Conservation (phyloP, 2,797 vertebrate species). For the Balearica regulorum region DNA sequence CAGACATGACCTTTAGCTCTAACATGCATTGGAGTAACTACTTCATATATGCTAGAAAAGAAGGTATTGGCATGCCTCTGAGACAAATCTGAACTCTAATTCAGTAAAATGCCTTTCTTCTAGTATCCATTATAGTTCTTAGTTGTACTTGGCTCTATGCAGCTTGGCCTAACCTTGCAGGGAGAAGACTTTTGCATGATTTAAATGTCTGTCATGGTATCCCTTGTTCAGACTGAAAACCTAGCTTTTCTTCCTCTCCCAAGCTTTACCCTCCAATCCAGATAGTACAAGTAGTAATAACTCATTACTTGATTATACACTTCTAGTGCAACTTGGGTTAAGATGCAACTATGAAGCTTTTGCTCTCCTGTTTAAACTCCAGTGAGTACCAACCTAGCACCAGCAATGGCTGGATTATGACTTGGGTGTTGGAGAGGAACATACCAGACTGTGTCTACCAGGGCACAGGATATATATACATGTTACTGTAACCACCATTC, state of each 20-base stretch:
- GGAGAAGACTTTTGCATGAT: neutral
- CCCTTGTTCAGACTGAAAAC: neutral
- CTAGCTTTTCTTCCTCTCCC: neutral
- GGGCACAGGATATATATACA: neutral
- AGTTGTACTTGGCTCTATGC: neutral
- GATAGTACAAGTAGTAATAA: neutral
- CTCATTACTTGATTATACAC: neutral
- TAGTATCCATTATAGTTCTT: neutral
- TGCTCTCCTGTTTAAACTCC: neutral
- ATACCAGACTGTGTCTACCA: neutral
- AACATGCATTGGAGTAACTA: neutral
- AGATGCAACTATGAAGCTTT: neutral
- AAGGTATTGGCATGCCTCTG: neutral
- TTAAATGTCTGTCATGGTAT: neutral
- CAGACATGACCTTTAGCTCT: neutral
- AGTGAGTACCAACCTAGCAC: neutral
- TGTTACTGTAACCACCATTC: neutral
- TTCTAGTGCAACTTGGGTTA: neutral
- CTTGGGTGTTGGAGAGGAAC: neutral
- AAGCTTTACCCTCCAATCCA: neutral
- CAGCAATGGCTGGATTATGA: neutral
- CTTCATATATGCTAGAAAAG: neutral
- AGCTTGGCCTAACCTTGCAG: neutral
- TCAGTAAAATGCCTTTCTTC: neutral
- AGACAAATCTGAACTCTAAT: neutral